phyloP scores from a whole-genome alignment of 2,797 vertebrate species.

The Cirrhinus mrigala region DNA sequence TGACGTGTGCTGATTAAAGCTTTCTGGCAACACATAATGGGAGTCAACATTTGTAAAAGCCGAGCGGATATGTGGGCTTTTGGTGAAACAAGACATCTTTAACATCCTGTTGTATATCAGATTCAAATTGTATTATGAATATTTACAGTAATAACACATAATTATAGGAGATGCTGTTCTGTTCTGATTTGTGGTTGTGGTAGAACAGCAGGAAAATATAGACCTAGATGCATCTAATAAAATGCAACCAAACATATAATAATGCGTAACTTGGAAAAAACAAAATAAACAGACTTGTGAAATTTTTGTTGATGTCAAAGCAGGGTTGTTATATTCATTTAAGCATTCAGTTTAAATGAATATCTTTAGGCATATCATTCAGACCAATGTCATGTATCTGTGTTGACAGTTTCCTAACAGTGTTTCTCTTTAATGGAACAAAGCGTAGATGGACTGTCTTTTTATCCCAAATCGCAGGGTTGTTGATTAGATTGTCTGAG shows the following conservation, averaged over 20 bases:
- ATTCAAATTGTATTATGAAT: not conserved
- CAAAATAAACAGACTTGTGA: too few species aligned
- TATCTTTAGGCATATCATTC: not conserved
- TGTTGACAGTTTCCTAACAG: slow-evolving; percentile 11
- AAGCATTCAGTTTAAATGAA: slow-evolving; percentile 20
- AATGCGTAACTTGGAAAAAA: too few species aligned
- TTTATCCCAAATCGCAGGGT: not conserved
- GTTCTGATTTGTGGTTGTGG: not conserved
- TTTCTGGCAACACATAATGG: slow-evolving; percentile 8
- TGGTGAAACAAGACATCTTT: not conserved
- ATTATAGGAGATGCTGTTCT: not conserved
- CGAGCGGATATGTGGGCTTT: not conserved
- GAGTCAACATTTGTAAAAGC: slow-evolving; percentile 17
- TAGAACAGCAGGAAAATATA: not conserved
- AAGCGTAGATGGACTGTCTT: not conserved
- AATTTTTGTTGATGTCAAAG: too few species aligned
- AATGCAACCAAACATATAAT: not conserved
- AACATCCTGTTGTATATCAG: not conserved
- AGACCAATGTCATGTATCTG: slow-evolving; percentile 4
- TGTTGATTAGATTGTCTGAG: slow-evolving; percentile 52
- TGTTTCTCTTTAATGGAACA: not conserved
- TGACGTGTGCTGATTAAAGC: slow-evolving; percentile 23
- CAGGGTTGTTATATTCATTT: too few species aligned
- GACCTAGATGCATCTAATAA: not conserved
- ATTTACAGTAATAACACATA: slow-evolving; percentile 9